phyloP scores from a whole-genome alignment of 2,113 vertebrate species.

The Zosterops hypoxanthus region DNA sequence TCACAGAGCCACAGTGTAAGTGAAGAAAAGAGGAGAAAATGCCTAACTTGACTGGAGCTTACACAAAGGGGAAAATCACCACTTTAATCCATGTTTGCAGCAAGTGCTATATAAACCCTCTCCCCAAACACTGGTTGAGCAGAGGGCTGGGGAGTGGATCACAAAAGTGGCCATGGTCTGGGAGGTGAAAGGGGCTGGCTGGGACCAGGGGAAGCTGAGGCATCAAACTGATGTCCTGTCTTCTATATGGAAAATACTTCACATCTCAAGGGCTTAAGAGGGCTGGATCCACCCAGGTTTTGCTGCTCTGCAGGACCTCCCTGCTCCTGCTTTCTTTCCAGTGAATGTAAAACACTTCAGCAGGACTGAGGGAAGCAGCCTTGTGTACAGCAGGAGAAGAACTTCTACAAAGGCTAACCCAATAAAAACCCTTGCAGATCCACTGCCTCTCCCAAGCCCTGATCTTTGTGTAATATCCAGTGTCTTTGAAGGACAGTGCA shows the following conservation, averaged over 20 bases:
- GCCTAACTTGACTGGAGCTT: neutral
- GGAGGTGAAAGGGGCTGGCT: neutral
- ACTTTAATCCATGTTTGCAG: neutral
- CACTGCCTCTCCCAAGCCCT: fast-evolving
- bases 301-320: neutral
- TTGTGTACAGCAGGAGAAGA: neutral
- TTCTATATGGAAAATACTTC: neutral
- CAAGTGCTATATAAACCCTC: neutral
- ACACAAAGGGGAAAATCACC: neutral
- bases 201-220: neutral
- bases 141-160: neutral
- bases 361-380: neutral
- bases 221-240: neutral
- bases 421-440: neutral
- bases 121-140: neutral
- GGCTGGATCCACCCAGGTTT: neutral
- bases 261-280: fast-evolving
- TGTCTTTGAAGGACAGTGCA: neutral
- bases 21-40: neutral
- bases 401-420: neutral
- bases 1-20: neutral
- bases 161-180: neutral
- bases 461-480: neutral
- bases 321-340: neutral
- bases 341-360: neutral